Conservation (phyloP, 2,797 vertebrate genomes). For the Hemitrygon akajei region DNA sequence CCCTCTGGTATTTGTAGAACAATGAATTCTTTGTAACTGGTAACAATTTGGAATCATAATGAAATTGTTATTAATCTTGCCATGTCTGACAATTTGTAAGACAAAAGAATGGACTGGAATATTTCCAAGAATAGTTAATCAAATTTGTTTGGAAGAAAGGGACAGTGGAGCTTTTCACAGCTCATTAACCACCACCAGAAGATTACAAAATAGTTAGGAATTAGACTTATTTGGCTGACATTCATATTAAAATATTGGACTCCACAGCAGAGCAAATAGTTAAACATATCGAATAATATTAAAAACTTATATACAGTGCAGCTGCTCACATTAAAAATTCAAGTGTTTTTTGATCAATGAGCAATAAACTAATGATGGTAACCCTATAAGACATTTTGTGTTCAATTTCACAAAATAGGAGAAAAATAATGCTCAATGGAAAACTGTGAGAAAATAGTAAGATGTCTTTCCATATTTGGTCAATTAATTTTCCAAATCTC, state of each 20-base stretch:
- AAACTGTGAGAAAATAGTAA: neutral
- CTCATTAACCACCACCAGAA: neutral
- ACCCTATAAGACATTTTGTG: neutral
- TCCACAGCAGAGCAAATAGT: neutral
- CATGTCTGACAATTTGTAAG: neutral
- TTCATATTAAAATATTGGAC: neutral
- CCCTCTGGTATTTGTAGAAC: neutral
- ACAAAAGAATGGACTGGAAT: neutral
- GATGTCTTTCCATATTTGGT: neutral
- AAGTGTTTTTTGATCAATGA: neutral
- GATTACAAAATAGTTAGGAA: neutral
- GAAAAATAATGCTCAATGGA: neutral
- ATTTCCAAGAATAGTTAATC: constrained; percentile 7
- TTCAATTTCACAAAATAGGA: neutral
- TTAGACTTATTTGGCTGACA: constrained; percentile 1
- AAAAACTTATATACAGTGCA: neutral
- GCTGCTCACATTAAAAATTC: neutral
- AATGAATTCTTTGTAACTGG: neutral
- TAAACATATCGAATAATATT: neutral
- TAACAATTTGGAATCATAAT: neutral
- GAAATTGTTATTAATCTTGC: neutral
- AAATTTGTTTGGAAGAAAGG: neutral
- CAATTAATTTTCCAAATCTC: neutral
- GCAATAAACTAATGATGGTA: neutral
- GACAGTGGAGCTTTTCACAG: neutral